A percentile compares a stretch with the other conserved stretches of the same genome.
Conservation (phyloP, 2,888 invertebrate genomes). For the Eupithecia dodoneata region DNA sequence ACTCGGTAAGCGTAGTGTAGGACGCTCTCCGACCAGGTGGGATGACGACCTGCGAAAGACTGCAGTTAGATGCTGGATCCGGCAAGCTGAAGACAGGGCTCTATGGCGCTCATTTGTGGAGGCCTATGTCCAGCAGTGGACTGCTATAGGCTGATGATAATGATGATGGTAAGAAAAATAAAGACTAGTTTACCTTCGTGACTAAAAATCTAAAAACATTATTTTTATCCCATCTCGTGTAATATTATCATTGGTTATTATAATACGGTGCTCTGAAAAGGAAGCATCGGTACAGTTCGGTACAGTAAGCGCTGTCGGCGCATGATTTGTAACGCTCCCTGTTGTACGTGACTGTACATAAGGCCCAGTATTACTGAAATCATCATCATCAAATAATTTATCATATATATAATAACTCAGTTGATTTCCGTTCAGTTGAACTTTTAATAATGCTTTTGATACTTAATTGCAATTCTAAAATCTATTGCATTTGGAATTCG, state of each 20-base stretch:
- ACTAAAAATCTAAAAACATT: background rate
- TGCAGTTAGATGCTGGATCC: too few species aligned
- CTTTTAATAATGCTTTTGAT: too few species aligned
- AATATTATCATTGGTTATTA: background rate
- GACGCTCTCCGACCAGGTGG: too few species aligned
- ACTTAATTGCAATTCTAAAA: too few species aligned
- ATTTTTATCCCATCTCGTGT: background rate
- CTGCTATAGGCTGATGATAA: too few species aligned
- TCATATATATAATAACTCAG: background rate
- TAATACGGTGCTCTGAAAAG: conserved; percentile 26
- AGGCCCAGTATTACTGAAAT: background rate
- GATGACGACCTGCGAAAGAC: too few species aligned
- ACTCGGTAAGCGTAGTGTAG: too few species aligned
- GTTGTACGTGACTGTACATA: conserved; percentile 65
- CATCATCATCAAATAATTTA: background rate
- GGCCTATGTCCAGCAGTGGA: too few species aligned
- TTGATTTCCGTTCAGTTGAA: too few species aligned
- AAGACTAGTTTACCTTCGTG: background rate
- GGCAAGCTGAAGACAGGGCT: too few species aligned
- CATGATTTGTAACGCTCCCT: conserved; percentile 81
- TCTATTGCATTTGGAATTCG: too few species aligned
- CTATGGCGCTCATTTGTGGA: too few species aligned
- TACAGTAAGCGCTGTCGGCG: conserved; percentile 56
- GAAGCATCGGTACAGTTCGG: conserved; percentile 45
- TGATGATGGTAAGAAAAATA: background rate